A percentile compares a stretch with the other conserved stretches of the same genome.
Conservation (phyloP, 2,888 invertebrate species). For the Cataglyphis cursor region DNA sequence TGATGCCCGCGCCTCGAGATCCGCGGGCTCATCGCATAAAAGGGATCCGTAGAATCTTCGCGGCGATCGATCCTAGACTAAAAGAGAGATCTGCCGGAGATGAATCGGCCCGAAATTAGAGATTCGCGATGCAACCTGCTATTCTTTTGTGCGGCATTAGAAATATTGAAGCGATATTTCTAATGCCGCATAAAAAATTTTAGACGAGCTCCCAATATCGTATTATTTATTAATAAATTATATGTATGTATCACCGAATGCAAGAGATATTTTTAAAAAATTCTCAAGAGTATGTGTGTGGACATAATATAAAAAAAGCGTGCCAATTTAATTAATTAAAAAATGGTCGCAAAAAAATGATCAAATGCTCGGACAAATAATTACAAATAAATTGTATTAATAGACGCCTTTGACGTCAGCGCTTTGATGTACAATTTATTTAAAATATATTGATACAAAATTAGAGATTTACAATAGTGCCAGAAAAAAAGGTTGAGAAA, state of each 20-base stretch:
- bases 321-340: not conserved
- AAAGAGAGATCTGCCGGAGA: constrained; percentile 57
- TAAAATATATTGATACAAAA: not conserved
- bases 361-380: not conserved
- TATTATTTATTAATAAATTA: constrained; percentile 1
- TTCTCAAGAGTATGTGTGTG: not conserved
- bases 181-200: not conserved
- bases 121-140: constrained; percentile 75
- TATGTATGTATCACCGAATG: not conserved
- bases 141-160: constrained; percentile 47
- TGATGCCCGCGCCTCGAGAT: constrained; percentile 82
- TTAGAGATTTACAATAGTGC: not conserved
- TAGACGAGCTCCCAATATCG: not conserved
- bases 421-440: not conserved
- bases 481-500: not conserved
- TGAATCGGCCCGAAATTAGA: constrained; percentile 77
- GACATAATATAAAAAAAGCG: not conserved
- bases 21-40: constrained; percentile 70
- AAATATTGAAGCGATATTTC: not conserved
- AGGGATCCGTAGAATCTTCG: constrained; percentile 60
- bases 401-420: not conserved
- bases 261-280: not conserved
- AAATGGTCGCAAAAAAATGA: not conserved
- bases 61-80: constrained; percentile 74
- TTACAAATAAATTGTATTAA: not conserved